These are phyloP conservation scores for Rhea pennata DNA, from an alignment of 2,113 vertebrate species.

Conservation along the genomic window DNA sequence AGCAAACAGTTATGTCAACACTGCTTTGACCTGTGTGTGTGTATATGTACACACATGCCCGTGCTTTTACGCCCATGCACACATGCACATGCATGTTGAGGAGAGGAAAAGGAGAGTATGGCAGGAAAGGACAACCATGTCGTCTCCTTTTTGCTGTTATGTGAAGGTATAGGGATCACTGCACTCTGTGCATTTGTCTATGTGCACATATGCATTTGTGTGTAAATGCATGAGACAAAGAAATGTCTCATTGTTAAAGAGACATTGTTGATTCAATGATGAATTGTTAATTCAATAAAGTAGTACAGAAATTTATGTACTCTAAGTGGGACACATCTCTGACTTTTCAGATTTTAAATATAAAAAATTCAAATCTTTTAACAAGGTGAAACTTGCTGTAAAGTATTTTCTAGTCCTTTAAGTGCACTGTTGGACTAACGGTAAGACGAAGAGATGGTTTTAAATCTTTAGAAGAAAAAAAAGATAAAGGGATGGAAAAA, in stretches of 20 bases:
- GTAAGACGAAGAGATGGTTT: not conserved
- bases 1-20: constrained; percentile 38
- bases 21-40: not conserved
- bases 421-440: not conserved
- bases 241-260: too few relatives aligned
- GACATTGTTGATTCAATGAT: too few relatives aligned
- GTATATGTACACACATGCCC: fast-evolving
- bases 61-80: fast-evolving
- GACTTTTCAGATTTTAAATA: not conserved
- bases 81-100: fast-evolving
- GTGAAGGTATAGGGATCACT: fast-evolving
- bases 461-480: not conserved
- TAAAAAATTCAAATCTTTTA: not conserved
- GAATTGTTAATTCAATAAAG: not conserved
- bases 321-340: not conserved
- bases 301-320: not conserved
- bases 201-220: fast-evolving
- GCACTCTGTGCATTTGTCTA: fast-evolving
- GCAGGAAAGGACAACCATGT: not conserved
- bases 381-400: not conserved
- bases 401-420: not conserved
- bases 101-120: not conserved
- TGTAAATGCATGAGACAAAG: fast-evolving
- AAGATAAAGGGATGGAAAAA: not conserved
- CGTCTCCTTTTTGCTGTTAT: not conserved